Conservation (phyloP, 2,797 vertebrate species). For the Moxostoma hubbsi region DNA sequence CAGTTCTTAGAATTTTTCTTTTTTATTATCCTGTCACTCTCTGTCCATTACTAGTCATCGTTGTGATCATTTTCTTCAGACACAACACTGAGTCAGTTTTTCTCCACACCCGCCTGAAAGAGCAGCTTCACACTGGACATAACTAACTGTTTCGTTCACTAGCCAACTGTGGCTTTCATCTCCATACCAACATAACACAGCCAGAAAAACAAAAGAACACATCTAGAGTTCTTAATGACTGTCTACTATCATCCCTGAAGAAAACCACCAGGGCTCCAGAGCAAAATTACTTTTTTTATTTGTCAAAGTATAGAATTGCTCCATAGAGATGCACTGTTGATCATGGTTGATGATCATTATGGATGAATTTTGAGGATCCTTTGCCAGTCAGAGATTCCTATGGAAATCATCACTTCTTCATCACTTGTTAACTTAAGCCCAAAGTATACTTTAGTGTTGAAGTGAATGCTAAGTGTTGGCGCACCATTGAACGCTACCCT, state of each 20-base stretch:
- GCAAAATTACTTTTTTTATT: too few species aligned
- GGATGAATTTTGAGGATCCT: too few species aligned
- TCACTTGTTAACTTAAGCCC: too few species aligned
- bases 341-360: too few species aligned
- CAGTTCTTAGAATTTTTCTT: background rate
- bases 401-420: too few species aligned
- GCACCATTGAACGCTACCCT: too few species aligned
- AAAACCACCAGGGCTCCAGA: background rate
- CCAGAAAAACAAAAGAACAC: background rate
- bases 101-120: slow-evolving; percentile 43
- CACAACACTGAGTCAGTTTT: slow-evolving; percentile 58
- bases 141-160: slow-evolving; percentile 30
- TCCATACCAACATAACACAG: slow-evolving; percentile 24
- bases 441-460: too few species aligned
- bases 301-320: too few species aligned
- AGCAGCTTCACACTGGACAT: slow-evolving; percentile 33
- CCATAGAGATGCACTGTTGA: too few species aligned
- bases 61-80: slow-evolving; percentile 29
- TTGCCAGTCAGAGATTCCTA: too few species aligned
- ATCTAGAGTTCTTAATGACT: background rate
- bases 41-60: slow-evolving; percentile 7
- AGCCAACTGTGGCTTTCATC: background rate
- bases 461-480: too few species aligned
- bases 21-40: background rate
- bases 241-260: background rate